phyloP scores from a whole-genome alignment of 1,140 invertebrate species.

The Pteromalus puparum region DNA sequence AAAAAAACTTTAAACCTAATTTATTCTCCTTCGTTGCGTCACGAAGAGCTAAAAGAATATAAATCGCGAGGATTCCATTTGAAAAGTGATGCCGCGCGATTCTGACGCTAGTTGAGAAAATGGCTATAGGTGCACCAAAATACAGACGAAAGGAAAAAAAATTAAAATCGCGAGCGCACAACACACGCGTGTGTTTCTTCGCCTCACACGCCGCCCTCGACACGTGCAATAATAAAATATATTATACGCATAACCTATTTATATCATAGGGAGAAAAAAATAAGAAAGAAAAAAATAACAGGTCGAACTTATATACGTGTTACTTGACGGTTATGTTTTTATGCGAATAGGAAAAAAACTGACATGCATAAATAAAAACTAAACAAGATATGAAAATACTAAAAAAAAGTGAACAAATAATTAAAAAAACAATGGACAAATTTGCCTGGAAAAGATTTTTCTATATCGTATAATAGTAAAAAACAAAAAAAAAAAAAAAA shows the following conservation, averaged over 20 bases:
- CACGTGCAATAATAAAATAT: slow-evolving; percentile 40
- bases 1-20: slow-evolving; percentile 21
- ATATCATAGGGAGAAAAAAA: slow-evolving; percentile 17
- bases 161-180: slow-evolving; percentile 35
- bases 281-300: slow-evolving; percentile 25
- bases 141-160: neutral
- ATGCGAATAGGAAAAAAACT: slow-evolving; percentile 20
- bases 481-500: no score
- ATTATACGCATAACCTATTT: slow-evolving; percentile 45
- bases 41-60: slow-evolving; percentile 52
- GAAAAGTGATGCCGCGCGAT: neutral
- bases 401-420: slow-evolving; percentile 23
- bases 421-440: slow-evolving; percentile 13
- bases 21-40: neutral
- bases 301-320: slow-evolving; percentile 35
- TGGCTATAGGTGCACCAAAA: slow-evolving; percentile 1
- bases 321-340: slow-evolving; percentile 39
- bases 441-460: slow-evolving; percentile 47
- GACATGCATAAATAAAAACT: neutral
- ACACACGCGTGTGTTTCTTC: neutral
- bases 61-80: neutral
- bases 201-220: slow-evolving; percentile 19
- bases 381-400: neutral
- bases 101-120: slow-evolving; percentile 10
- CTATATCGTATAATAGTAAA: slow-evolving; percentile 45